Conservation (phyloP, 2,888 invertebrate species). For the Melanophora roralis region DNA sequence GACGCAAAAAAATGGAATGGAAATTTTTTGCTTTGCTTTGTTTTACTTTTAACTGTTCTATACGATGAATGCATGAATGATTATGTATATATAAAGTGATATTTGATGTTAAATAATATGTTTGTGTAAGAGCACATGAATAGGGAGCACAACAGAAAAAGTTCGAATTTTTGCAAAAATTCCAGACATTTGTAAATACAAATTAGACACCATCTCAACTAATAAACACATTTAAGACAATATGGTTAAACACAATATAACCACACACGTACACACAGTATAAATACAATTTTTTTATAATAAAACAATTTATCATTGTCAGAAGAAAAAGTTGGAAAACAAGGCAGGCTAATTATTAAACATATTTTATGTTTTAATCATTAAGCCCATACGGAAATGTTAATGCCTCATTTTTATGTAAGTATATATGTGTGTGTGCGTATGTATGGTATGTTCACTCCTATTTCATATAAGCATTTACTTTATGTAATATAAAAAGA, state of each 20-base stretch:
- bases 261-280: background rate
- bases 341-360: constrained; percentile 58
- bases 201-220: constrained; percentile 46
- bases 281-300: background rate
- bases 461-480: background rate
- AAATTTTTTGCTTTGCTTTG: constrained; percentile 14
- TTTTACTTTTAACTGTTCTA: background rate
- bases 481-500: background rate
- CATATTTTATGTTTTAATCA: constrained; percentile 53
- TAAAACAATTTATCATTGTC: constrained; percentile 21
- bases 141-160: background rate
- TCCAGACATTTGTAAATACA: constrained; percentile 47
- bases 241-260: background rate
- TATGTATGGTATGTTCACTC: too few relatives aligned
- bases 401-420: background rate
- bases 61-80: constrained; percentile 1
- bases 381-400: constrained; percentile 11
- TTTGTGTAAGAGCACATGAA: background rate
- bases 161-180: constrained; percentile 36
- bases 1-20: background rate
- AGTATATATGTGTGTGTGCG: background rate
- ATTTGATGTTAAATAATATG: background rate
- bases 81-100: background rate
- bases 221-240: background rate
- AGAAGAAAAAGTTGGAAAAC: constrained; percentile 14